phyloP scores from a whole-genome alignment of 2,113 vertebrate species.

The Hippopotamus amphibius region DNA sequence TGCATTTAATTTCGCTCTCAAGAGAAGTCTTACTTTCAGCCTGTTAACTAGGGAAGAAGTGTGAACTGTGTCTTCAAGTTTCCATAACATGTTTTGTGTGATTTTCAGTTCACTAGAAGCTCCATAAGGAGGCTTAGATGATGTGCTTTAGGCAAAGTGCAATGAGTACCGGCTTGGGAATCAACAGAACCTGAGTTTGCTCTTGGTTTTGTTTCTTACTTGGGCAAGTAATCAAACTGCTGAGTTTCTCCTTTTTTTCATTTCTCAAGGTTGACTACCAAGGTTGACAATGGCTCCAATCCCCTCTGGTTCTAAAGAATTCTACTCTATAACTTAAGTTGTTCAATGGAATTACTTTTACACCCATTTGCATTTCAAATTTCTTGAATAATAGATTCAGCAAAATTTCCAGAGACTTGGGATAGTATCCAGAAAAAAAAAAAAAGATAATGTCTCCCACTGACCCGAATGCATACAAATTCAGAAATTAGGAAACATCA shows the following conservation, averaged over 20 bases:
- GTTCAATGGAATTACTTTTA: not conserved
- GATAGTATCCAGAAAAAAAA: not conserved
- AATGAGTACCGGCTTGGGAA: not conserved
- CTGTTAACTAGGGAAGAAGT: not conserved
- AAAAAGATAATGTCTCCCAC: not conserved
- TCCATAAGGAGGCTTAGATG: not conserved
- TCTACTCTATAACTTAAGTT: not conserved
- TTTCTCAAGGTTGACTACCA: not conserved
- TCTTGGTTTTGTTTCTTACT: not conserved
- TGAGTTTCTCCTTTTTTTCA: not conserved
- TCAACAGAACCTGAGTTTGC: not conserved
- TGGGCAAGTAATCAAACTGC: not conserved
- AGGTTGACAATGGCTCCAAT: not conserved
- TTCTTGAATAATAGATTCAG: not conserved
- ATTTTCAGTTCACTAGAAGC: not conserved
- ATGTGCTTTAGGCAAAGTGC: not conserved
- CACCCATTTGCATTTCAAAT: conserved; percentile 44
- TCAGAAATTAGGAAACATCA: not conserved
- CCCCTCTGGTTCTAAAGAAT: not conserved
- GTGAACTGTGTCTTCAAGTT: not conserved
- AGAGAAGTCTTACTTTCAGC: not conserved
- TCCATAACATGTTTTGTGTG: not conserved
- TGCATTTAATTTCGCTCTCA: not conserved
- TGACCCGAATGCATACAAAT: not conserved
- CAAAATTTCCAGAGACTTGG: not conserved